A percentile compares a stretch with the other conserved stretches of the same genome.
These are phyloP conservation scores for Epicauta chinensis DNA, from an alignment of 1,140 invertebrate species.

Conservation along the genomic window DNA sequence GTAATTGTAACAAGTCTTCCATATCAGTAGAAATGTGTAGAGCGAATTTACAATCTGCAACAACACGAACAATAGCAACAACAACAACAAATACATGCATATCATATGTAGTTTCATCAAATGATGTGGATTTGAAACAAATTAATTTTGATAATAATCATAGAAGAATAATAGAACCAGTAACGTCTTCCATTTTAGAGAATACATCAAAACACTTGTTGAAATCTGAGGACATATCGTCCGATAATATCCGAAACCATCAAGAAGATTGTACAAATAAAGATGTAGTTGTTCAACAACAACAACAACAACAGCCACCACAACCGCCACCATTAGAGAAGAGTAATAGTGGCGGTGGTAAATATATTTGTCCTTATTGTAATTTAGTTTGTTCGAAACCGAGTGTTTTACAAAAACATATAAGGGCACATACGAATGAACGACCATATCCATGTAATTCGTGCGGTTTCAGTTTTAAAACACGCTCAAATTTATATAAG, in stretches of 20 bases:
- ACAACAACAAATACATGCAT: slow-evolving; percentile 31
- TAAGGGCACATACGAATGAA: slow-evolving; percentile 88
- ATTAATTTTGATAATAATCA: slow-evolving; percentile 39
- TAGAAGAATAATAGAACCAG: slow-evolving; percentile 22
- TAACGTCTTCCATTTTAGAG: slow-evolving; percentile 34
- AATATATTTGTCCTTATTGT: slow-evolving; percentile 82
- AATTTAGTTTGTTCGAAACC: slow-evolving; percentile 84
- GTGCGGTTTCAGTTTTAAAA: slow-evolving; percentile 91
- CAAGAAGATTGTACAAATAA: neutral
- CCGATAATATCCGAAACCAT: neutral
- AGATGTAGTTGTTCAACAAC: no score
- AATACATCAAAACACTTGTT: slow-evolving; percentile 19
- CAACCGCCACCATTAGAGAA: no score
- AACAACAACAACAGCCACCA: no score
- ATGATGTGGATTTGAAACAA: slow-evolving; percentile 18
- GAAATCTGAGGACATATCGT: slow-evolving; percentile 16
- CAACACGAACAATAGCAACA: neutral
- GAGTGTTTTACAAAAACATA: slow-evolving; percentile 90
- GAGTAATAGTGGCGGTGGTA: slow-evolving; percentile 36
- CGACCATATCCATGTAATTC: slow-evolving; percentile 82
- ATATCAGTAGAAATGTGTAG: slow-evolving; percentile 35
- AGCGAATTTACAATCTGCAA: slow-evolving; percentile 25
- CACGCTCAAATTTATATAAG: slow-evolving; percentile 90
- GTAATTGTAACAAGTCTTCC: slow-evolving; percentile 39
- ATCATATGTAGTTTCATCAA: slow-evolving; percentile 35